phyloP scores from a whole-genome alignment of 2,113 vertebrate species.

The Numenius arquata region DNA sequence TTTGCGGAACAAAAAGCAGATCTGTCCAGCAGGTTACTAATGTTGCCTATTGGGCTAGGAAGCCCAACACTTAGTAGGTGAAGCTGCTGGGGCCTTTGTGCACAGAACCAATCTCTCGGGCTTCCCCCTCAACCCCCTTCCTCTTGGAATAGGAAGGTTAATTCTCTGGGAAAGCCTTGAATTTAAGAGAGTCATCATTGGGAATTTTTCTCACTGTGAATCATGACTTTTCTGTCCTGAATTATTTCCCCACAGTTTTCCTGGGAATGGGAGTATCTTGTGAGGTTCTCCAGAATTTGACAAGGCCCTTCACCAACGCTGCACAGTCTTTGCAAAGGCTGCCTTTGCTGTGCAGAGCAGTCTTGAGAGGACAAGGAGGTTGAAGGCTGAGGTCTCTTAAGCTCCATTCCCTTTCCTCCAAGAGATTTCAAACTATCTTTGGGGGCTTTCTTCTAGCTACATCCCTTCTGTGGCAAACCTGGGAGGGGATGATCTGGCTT shows the following conservation, averaged over 20 bases:
- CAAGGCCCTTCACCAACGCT: not conserved
- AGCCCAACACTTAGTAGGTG: not conserved
- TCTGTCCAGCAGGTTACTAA: not conserved
- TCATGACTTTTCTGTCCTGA: not conserved
- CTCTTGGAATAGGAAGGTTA: not conserved
- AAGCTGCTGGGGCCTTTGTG: not conserved
- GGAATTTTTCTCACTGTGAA: not conserved
- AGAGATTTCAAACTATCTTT: not conserved
- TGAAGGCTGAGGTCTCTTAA: not conserved
- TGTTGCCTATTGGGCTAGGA: not conserved
- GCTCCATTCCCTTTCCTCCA: not conserved
- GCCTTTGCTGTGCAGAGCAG: not conserved
- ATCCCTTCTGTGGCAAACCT: constrained; percentile 26
- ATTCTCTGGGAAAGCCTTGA: not conserved
- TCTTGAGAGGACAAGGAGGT: not conserved
- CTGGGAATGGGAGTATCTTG: not conserved
- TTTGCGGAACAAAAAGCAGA: not conserved
- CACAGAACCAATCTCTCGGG: not conserved
- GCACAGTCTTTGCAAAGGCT: not conserved
- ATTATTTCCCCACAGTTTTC: not conserved
- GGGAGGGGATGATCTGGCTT: constrained; percentile 60
- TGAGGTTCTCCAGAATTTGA: not conserved
- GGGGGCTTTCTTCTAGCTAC: constrained; percentile 23
- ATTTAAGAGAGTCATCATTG: not conserved
- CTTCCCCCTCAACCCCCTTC: not conserved